Percentiles rank a stretch among this genome's conserved stretches.
Evolutionary conservation across 2,797 vertebrate species (phyloP).

Genomic region (Pseudomugil tenellus): DNA sequence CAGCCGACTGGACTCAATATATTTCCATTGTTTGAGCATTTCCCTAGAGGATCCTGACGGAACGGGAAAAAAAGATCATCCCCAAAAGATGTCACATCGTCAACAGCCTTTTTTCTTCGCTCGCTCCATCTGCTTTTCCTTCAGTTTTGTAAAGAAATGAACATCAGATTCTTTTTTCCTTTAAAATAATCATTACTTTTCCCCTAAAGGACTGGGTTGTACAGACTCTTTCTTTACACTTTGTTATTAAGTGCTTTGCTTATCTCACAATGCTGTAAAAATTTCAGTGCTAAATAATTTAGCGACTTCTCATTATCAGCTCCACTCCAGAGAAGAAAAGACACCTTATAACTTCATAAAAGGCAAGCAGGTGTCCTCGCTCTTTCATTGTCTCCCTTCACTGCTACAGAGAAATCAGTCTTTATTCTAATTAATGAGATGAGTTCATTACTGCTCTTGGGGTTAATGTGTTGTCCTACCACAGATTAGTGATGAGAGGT

Average conservation of each 20-base stretch:
- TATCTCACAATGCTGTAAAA: conserved; percentile 10
- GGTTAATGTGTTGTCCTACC: conserved; percentile 75
- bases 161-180: not conserved
- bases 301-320: conserved; percentile 33
- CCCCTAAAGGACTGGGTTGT: conserved; percentile 1
- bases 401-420: conserved; percentile 51
- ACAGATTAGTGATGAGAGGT: conserved; percentile 65
- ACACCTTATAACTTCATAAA: conserved; percentile 51
- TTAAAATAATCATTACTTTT: not conserved
- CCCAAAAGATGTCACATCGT: conserved; percentile 14
- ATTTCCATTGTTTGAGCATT: conserved; percentile 52
- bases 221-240: not conserved
- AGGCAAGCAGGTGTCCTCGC: conserved; percentile 55
- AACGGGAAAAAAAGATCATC: conserved; percentile 32
- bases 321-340: conserved; percentile 31
- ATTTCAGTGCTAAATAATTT: conserved; percentile 57
- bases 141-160: conserved; percentile 13
- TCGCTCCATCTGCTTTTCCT: conserved; percentile 13
- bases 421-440: conserved; percentile 71
- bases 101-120: conserved; percentile 1
- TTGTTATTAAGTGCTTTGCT: conserved; percentile 11
- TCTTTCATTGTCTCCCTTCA: conserved; percentile 23
- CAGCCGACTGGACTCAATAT: conserved; percentile 42
- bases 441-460: conserved; percentile 71
- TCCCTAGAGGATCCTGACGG: conserved; percentile 51